Evolutionary conservation across 2,888 invertebrate genomes (phyloP), one percentile per base, ranked within the genome.

Genomic region (Odontothrips loti): DNA sequence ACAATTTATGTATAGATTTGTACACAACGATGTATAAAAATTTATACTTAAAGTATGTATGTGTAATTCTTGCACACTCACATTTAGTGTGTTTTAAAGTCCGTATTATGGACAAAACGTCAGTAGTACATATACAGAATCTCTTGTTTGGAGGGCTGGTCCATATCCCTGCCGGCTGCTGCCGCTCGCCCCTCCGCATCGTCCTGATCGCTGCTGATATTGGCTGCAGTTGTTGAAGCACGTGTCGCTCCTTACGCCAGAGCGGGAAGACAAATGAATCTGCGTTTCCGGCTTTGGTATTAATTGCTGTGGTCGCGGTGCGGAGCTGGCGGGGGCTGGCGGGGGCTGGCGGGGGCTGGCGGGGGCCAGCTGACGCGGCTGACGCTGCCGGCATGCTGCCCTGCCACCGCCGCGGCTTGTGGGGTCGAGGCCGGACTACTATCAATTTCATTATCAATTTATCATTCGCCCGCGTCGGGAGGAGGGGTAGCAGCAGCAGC

Each of bases 371-470:
- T 75, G 68, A 75, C 68, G 68, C 23, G 15, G 10, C 17, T 17
- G 58, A 11, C 58, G 58, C 58, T 17, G 58, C 58, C 17, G 58
- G 58, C n/a, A n/a, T n/a, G n/a, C n/a, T n/a, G n/a, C n/a, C n/a
- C n/a, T n/a, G n/a, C n/a, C n/a, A n/a, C 58, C 58, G 58, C 51
- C 20, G 20, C 15, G 58, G 58, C 58, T 20, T 51, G 51, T 6
- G 58, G 20, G 58, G 58, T 58, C 58, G 58, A 75, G 68, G 12
- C 68, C 23, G 68, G 15, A 0, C 15, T 11, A 75, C 68, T 75
- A 75, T 75, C 68, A 75, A 75, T 75, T 75, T 75, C 68, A 75
- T 75, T 75, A 75, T 75, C 68, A 75, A 75, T 75, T 27, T 27
- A 75, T 75, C 68, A 75, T 75, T 27, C 23, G 68, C 58, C 6